Conservation (phyloP, 1,140 invertebrate genomes). For the Microplitis demolitor region DNA sequence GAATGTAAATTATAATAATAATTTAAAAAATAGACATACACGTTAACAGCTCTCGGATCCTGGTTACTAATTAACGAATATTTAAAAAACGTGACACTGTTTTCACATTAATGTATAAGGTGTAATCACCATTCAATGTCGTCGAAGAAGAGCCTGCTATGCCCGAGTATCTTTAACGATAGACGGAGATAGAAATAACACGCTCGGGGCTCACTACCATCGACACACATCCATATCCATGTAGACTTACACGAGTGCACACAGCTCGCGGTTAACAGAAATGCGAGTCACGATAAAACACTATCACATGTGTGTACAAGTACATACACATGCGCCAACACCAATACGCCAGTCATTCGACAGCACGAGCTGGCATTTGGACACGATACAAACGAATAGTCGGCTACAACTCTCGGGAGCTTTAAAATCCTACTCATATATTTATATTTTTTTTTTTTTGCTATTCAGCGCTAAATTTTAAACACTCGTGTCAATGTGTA, state of each 20-base stretch:
- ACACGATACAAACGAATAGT: neutral
- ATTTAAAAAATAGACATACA: too few relatives aligned
- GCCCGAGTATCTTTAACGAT: neutral
- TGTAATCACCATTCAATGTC: slow-evolving; percentile 2
- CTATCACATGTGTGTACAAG: neutral
- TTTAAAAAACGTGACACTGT: neutral
- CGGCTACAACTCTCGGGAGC: too few relatives aligned
- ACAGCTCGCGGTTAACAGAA: neutral
- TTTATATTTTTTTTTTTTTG: too few relatives aligned
- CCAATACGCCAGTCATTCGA: neutral
- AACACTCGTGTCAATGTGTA: too few relatives aligned
- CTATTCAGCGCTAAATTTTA: too few relatives aligned
- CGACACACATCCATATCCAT: neutral
- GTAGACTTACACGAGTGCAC: neutral
- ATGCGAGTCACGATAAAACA: neutral
- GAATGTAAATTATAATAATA: too few relatives aligned
- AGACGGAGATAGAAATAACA: neutral
- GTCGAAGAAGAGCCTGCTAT: neutral
- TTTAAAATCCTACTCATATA: too few relatives aligned
- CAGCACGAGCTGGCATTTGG: neutral
- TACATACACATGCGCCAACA: neutral
- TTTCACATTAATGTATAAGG: slow-evolving; percentile 2
- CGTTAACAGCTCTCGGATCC: too few relatives aligned
- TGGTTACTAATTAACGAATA: too few relatives aligned
- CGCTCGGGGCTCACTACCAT: neutral